A percentile compares a stretch with the other conserved stretches of the same genome.
Conservation (phyloP, 2,113 vertebrate genomes). For the Isichthys henryi region DNA sequence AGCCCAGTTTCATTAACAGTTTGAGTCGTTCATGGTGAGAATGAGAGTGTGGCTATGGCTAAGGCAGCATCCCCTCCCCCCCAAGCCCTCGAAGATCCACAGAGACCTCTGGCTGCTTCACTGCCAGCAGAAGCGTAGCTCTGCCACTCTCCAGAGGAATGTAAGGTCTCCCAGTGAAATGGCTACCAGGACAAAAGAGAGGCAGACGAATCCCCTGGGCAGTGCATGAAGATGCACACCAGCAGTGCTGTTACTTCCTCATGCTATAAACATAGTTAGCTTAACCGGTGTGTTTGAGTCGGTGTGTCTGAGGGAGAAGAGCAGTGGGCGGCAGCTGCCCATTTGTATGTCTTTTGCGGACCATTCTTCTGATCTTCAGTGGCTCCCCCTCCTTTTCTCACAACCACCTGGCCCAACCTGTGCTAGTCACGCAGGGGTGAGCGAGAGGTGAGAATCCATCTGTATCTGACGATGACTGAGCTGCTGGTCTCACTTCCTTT, state of each 20-base stretch:
- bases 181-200: background rate
- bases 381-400: conserved; percentile 26
- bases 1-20: background rate
- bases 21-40: background rate
- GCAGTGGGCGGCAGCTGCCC: conserved; percentile 27
- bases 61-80: background rate
- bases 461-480: conserved; percentile 50
- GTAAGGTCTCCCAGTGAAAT: background rate
- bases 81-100: background rate
- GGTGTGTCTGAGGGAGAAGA: background rate
- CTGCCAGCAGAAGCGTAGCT: background rate
- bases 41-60: background rate
- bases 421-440: conserved; percentile 43
- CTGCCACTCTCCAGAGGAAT: background rate
- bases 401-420: conserved; percentile 47
- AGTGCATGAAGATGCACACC: conserved; percentile 34
- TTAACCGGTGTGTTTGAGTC: background rate
- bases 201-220: background rate
- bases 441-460: conserved; percentile 46
- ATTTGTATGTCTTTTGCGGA: conserved; percentile 49
- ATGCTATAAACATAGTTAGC: conserved; percentile 44
- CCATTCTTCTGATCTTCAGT: conserved; percentile 50
- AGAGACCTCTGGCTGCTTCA: background rate
- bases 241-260: conserved; percentile 48
- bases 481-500: conserved; percentile 45